Percentiles rank a stretch among this genome's conserved stretches.
phyloP scores from a whole-genome alignment of 2,113 vertebrate species.

The Proteles cristata region DNA sequence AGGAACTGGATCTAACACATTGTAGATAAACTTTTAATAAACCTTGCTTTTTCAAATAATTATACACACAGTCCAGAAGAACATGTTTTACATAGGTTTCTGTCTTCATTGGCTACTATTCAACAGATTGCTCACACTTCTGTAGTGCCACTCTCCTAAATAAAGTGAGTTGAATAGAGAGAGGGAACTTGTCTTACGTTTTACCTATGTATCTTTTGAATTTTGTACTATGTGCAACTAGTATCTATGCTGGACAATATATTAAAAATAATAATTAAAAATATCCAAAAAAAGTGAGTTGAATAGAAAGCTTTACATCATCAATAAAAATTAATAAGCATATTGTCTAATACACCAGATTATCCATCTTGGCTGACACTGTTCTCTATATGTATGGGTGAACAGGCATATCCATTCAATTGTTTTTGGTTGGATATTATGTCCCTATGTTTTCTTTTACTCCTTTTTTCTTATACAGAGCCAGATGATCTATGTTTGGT shows the following conservation, averaged over 20 bases:
- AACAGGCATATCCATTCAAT: not conserved
- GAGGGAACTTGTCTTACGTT: too few species aligned
- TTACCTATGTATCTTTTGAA: too few species aligned
- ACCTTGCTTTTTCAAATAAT: not conserved
- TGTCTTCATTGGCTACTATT: not conserved
- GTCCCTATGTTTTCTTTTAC: conserved; percentile 17
- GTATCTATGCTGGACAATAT: too few species aligned
- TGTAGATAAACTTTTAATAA: not conserved
- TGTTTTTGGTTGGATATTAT: conserved; percentile 32
- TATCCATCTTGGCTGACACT: not conserved
- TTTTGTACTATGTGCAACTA: too few species aligned
- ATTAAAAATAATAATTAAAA: too few species aligned
- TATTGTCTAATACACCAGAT: not conserved
- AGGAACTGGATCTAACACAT: not conserved
- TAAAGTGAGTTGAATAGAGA: not conserved
- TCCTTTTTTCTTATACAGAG: conserved; percentile 67
- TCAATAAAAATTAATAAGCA: not conserved
- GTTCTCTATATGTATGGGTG: not conserved
- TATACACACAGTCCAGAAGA: not conserved
- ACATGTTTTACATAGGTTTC: not conserved
- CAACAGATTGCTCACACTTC: not conserved
- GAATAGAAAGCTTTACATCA: not conserved
- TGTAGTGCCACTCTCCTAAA: not conserved
- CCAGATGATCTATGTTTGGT: conserved; percentile 62
- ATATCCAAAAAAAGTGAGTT: not conserved